Evolutionary conservation across 1,140 invertebrate genomes (phyloP), one percentile per base, ranked within the genome.

Genomic region (Nephila pilipes): DNA sequence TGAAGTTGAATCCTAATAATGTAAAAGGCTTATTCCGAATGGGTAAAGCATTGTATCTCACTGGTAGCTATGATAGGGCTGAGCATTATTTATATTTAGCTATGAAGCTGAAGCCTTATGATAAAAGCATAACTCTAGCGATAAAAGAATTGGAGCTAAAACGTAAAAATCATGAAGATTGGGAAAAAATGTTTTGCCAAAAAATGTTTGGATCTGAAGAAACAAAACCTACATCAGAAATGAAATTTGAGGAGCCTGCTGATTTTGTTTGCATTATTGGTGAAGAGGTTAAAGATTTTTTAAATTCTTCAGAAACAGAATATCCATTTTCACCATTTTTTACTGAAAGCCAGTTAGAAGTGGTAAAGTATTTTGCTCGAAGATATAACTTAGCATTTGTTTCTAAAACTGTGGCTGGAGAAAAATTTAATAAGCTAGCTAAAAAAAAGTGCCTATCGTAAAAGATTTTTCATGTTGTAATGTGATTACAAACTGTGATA

Each of bases 1-100:
- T 93, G 14, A 85, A 93, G 36, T 38, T 93, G 22, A 60, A 93
- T 69, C 6, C 32, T 4, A 22, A 79, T 20, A 85, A 93, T 75
- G 25, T 32, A 12, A 93, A 93, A 85, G 93, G 46, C 25, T 58
- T 93, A 16, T 93, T 60, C 38, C 16, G 93, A 60, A 69, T 90
- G 46, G 93, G 93, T 14, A 46, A 38, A n/a, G 93, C 87, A 32
- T 75, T 46, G 6, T 20, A 58, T 2, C 18, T 90, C 25, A 38
- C 22, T 0, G 79, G 54, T 12, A 87, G 85, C 1, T 93, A 85
- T 32, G 88, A 85, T n/a, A 57, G 18, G 29, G 93, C 93, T 20
- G 38, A 90, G 46, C 18, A 81, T 46, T 93, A 90, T 54, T 54
- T 93, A 22, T 65, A 22, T 10, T 32, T 60, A 46, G 93, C 93